These are phyloP conservation scores for Drosophila pandora DNA, from an alignment of 1,140 invertebrate genomes.

Conservation along the genomic window DNA sequence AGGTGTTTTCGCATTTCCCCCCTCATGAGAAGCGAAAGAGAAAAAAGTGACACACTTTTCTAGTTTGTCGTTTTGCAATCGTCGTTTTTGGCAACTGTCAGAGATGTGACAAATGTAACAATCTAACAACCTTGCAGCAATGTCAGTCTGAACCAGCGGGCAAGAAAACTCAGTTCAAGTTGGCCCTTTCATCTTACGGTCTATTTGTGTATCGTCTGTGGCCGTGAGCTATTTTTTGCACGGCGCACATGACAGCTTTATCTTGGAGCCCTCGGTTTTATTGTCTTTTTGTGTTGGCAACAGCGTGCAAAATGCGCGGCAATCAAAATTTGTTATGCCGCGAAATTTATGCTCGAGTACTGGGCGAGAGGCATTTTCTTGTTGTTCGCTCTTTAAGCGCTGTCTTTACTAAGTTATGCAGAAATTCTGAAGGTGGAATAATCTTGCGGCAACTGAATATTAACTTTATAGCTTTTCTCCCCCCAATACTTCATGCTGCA, in stretches of 20 bases:
- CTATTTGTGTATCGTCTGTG: constrained; percentile 44
- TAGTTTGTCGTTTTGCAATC: constrained; percentile 58
- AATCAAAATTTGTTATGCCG: constrained; percentile 50
- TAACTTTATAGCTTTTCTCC: constrained; percentile 20
- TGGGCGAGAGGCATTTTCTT: constrained; percentile 44
- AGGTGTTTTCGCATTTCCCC: constrained; percentile 26
- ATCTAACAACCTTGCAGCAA: constrained; percentile 52
- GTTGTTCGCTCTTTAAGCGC: constrained; percentile 26
- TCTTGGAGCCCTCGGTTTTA: constrained; percentile 45
- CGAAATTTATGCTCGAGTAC: constrained; percentile 49
- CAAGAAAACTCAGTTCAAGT: constrained; percentile 13
- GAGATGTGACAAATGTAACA: constrained; percentile 60
- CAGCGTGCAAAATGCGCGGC: constrained; percentile 53
- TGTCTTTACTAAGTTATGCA: constrained; percentile 42
- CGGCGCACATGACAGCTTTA: constrained; percentile 36
- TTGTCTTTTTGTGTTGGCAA: constrained; percentile 34
- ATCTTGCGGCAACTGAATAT: constrained; percentile 31
- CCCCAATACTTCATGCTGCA: neutral
- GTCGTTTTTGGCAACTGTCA: constrained; percentile 57
- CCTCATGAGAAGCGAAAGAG: constrained; percentile 6
- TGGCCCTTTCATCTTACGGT: constrained; percentile 20
- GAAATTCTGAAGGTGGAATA: constrained; percentile 8
- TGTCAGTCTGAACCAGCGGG: constrained; percentile 27
- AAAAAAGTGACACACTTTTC: constrained; percentile 63
- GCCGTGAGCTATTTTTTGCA: constrained; percentile 40